phyloP scores from a whole-genome alignment of 2,113 vertebrate species.

The Thamnophis sirtalis region DNA sequence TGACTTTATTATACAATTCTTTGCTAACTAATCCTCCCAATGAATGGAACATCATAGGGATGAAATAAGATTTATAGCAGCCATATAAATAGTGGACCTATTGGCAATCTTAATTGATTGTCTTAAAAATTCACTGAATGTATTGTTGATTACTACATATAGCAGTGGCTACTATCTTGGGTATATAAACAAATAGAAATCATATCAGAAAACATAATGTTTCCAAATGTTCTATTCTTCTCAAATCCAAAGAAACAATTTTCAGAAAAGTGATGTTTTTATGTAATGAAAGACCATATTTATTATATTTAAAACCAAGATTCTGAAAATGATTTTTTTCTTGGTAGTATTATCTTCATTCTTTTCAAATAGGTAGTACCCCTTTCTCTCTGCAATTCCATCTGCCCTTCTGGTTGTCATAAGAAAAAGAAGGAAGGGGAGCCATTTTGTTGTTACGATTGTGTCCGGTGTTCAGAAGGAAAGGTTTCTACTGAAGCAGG shows the following conservation, averaged over 20 bases:
- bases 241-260: not conserved
- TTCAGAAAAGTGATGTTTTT: not conserved
- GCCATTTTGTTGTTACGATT: conserved; percentile 16
- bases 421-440: conserved; percentile 11
- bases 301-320: not conserved
- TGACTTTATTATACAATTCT: not conserved
- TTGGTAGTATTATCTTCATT: not conserved
- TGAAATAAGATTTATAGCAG: not conserved
- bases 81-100: not conserved
- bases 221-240: not conserved
- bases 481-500: not conserved
- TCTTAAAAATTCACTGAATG: not conserved
- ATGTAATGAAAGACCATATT: not conserved
- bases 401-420: not conserved
- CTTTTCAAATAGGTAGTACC: not conserved
- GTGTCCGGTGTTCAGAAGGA: not conserved
- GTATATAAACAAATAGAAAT: not conserved
- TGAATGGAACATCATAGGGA: not conserved
- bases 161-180: not conserved
- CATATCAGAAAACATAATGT: not conserved
- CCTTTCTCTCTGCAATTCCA: conserved; percentile 1
- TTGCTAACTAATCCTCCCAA: not conserved
- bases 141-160: not conserved
- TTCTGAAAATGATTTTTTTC: not conserved
- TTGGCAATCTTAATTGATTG: not conserved